Conservation (phyloP, 2,888 invertebrate species). For the Ophion obscuratus region DNA sequence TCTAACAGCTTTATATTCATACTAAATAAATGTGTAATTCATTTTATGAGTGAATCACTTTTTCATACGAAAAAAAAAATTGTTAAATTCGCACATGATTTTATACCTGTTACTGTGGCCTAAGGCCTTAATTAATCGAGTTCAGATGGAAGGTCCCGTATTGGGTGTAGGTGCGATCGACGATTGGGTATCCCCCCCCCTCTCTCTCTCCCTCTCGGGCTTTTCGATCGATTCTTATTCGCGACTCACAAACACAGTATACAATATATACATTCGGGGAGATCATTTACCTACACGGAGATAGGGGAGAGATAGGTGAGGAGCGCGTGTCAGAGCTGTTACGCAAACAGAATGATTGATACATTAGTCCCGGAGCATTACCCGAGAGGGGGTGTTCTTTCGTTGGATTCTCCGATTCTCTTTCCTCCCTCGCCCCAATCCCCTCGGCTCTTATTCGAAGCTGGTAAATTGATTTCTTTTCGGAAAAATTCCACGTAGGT, state of each 20-base stretch:
- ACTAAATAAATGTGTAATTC: too few relatives aligned
- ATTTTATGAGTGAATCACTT: too few relatives aligned
- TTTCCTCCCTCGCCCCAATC: slow-evolving; percentile 45
- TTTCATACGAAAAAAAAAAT: too few relatives aligned
- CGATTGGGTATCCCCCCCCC: neutral
- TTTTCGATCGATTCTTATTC: slow-evolving; percentile 22
- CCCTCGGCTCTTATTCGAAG: slow-evolving; percentile 66
- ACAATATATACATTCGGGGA: slow-evolving; percentile 34
- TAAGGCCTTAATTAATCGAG: too few relatives aligned
- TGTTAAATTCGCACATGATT: too few relatives aligned
- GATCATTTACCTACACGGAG: slow-evolving; percentile 41
- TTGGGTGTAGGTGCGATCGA: neutral
- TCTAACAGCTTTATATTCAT: too few relatives aligned
- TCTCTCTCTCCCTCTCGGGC: neutral
- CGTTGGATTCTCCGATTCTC: slow-evolving; percentile 69
- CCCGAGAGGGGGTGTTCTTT: slow-evolving; percentile 4
- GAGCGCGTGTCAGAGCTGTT: slow-evolving; percentile 78
- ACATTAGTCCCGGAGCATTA: slow-evolving; percentile 75
- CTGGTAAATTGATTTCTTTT: slow-evolving; percentile 69
- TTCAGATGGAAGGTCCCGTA: neutral
- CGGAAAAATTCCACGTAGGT: neutral
- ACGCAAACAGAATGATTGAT: slow-evolving; percentile 82
- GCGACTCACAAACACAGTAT: neutral
- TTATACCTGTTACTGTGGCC: too few relatives aligned
- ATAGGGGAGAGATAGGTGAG: slow-evolving; percentile 62